Evolutionary conservation across 2,113 vertebrate genomes (phyloP).

Genomic region (Sturnus vulgaris): DNA sequence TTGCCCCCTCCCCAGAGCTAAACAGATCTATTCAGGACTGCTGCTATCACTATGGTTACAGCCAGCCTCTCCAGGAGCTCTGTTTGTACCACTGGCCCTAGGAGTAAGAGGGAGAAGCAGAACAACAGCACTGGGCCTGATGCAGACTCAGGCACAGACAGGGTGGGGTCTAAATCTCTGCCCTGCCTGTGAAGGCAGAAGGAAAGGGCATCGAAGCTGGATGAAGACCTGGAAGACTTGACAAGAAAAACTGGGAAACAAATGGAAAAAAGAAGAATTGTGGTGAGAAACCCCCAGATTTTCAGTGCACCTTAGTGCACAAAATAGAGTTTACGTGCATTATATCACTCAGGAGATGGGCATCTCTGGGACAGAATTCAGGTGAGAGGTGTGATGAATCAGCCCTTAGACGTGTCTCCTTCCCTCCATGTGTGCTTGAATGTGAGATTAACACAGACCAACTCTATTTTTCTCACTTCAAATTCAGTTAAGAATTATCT

Average conservation of each 20-base stretch:
- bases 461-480: neutral
- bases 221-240: neutral
- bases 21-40: neutral
- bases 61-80: neutral
- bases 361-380: neutral
- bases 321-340: neutral
- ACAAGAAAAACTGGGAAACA: neutral
- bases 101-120: neutral
- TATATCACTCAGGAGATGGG: neutral
- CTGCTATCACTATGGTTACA: conserved; percentile 43
- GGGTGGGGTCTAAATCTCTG: neutral
- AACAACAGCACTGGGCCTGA: neutral
- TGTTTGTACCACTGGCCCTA: neutral
- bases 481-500: neutral
- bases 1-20: neutral
- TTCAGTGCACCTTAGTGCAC: neutral
- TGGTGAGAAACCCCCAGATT: neutral
- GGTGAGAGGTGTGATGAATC: neutral
- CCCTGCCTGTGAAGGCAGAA: neutral
- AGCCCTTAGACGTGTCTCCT: neutral
- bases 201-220: accelerated
- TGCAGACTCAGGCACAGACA: neutral
- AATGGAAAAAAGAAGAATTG: neutral
- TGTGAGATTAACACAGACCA: neutral
- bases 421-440: neutral